A percentile compares a stretch with the other conserved stretches of the same genome.
These are phyloP conservation scores for Falco novaeseelandiae DNA, from an alignment of 2,797 vertebrate genomes.

Conservation along the genomic window DNA sequence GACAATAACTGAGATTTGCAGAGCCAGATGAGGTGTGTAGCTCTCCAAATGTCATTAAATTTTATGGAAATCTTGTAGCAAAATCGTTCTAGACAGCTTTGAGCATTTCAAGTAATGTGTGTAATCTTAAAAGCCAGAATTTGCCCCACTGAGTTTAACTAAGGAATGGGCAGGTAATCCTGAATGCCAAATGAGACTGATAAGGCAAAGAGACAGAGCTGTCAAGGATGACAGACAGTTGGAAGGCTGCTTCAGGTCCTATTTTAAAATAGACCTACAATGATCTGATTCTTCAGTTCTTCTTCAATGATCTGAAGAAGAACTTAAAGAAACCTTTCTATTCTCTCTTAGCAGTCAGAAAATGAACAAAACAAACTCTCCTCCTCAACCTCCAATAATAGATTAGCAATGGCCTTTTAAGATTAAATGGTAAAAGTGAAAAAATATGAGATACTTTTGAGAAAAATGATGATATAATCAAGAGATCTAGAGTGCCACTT, in stretches of 20 bases:
- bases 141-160: neutral
- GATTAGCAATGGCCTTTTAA: neutral
- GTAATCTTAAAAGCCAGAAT: neutral
- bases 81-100: neutral
- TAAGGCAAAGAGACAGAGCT: neutral
- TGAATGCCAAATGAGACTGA: neutral
- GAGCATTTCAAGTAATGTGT: neutral
- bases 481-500: neutral
- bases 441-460: neutral
- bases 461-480: neutral
- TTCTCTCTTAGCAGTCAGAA: neutral
- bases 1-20: neutral
- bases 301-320: neutral
- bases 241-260: neutral
- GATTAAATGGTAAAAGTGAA: neutral
- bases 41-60: neutral
- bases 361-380: neutral
- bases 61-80: neutral
- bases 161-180: neutral
- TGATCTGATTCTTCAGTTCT: neutral
- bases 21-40: neutral
- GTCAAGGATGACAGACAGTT: neutral
- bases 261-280: neutral
- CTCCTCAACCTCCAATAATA: neutral
- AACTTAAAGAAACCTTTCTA: neutral